Evolutionary conservation across 2,797 vertebrate species (phyloP).

Genomic region (Cryptoblepharus egeriae): DNA sequence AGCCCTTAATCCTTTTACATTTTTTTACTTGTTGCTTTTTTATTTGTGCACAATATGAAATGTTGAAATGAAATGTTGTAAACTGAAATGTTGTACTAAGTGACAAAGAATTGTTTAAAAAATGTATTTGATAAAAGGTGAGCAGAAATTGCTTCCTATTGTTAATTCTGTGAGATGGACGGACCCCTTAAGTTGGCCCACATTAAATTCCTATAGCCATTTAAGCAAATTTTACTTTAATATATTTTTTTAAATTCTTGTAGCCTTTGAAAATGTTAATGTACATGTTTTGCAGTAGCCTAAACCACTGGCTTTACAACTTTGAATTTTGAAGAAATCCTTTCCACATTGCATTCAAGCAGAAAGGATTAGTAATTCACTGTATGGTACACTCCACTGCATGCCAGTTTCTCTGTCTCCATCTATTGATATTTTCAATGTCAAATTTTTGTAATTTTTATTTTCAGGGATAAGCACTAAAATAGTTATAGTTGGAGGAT

Average conservation of each 20-base stretch:
- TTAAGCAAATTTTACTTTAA: not conserved
- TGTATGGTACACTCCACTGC: not conserved
- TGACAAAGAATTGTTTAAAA: not conserved
- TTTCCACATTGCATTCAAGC: not conserved
- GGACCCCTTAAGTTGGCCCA: not conserved
- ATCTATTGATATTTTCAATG: not conserved
- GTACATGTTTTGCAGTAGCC: not conserved
- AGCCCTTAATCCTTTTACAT: not conserved
- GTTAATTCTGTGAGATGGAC: not conserved
- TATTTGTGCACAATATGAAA: not conserved
- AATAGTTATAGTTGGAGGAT: not conserved
- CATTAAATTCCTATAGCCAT: not conserved
- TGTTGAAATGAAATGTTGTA: too few species aligned
- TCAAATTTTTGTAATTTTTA: not conserved
- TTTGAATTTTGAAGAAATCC: not conserved
- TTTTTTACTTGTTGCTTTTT: not conserved
- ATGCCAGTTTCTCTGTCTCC: not conserved
- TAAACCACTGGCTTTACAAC: not conserved
- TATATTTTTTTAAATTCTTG: too few species aligned
- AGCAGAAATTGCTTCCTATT: not conserved
- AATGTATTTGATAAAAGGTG: conserved; percentile 1
- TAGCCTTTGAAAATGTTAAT: not conserved
- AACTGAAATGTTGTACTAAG: not conserved
- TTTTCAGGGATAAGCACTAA: not conserved
- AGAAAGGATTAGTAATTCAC: not conserved